Evolutionary conservation across 2,888 invertebrate genomes (phyloP).

Genomic region (Amiota mariae): DNA sequence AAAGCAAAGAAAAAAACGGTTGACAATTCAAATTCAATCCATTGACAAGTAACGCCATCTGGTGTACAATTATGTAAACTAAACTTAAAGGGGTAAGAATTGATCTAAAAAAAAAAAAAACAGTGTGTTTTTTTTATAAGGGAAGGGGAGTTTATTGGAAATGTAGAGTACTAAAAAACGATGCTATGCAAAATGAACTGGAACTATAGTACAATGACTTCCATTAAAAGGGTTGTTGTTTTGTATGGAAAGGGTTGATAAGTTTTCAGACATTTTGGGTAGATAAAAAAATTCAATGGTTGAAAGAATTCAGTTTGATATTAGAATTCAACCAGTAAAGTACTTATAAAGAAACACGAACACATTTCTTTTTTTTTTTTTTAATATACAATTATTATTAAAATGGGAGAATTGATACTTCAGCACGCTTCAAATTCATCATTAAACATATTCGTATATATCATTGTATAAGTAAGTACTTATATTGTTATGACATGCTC

Average conservation of each 20-base stretch:
- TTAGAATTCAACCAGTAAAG: background rate
- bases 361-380: no score
- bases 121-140: background rate
- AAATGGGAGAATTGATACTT: no score
- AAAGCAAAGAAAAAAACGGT: background rate
- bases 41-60: conserved; percentile 9
- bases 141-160: conserved; percentile 4
- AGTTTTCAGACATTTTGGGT: conserved; percentile 1
- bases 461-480: no score
- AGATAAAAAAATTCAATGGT: background rate
- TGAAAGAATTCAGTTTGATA: background rate
- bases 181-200: background rate
- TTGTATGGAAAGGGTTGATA: conserved; percentile 12
- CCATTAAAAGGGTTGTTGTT: conserved; percentile 28
- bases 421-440: background rate
- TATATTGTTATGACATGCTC: conserved; percentile 17
- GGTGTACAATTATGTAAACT: background rate
- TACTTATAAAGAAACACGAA: background rate
- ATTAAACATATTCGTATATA: background rate
- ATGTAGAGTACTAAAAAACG: conserved; percentile 17
- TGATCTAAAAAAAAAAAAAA: background rate
- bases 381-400: background rate
- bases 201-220: background rate
- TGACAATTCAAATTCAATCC: conserved; percentile 1
- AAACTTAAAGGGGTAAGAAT: no score